Evolutionary conservation across 2,888 invertebrate genomes (phyloP).

Genomic region (Tenodera sinensis): DNA sequence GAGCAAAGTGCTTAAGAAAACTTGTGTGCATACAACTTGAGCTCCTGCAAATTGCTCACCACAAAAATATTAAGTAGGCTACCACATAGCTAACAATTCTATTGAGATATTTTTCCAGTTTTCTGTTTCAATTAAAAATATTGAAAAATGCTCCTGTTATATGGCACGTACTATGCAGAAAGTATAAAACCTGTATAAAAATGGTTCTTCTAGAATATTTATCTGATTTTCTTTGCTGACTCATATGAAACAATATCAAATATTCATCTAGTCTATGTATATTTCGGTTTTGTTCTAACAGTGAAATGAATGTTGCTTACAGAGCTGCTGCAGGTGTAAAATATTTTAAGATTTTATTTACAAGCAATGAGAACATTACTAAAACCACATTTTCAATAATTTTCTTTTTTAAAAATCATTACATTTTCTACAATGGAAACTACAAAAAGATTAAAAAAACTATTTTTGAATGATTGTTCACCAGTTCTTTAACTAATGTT

Average conservation of each 20-base stretch:
- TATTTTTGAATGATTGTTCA: too few species aligned
- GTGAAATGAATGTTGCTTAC: not conserved
- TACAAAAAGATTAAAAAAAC: too few species aligned
- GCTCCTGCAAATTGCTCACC: too few species aligned
- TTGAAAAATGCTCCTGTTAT: not conserved
- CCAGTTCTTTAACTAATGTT: too few species aligned
- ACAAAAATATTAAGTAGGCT: too few species aligned
- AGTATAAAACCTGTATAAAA: not conserved
- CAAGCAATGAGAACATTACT: too few species aligned
- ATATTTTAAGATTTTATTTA: not conserved
- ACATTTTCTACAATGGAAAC: too few species aligned
- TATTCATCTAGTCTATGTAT: not conserved
- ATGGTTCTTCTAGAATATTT: not conserved
- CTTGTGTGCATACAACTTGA: too few species aligned
- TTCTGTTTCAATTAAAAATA: not conserved
- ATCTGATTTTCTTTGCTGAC: not conserved
- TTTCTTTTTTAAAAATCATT: too few species aligned
- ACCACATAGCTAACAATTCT: too few species aligned
- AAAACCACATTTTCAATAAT: too few species aligned
- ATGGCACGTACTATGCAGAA: not conserved
- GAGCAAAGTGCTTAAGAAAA: too few species aligned
- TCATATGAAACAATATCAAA: not conserved
- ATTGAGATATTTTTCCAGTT: not conserved
- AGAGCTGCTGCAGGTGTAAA: not conserved
- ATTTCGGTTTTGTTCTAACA: not conserved